phyloP scores from a whole-genome alignment of 2,888 invertebrate genomes.

The Drosophila fungiperda region DNA sequence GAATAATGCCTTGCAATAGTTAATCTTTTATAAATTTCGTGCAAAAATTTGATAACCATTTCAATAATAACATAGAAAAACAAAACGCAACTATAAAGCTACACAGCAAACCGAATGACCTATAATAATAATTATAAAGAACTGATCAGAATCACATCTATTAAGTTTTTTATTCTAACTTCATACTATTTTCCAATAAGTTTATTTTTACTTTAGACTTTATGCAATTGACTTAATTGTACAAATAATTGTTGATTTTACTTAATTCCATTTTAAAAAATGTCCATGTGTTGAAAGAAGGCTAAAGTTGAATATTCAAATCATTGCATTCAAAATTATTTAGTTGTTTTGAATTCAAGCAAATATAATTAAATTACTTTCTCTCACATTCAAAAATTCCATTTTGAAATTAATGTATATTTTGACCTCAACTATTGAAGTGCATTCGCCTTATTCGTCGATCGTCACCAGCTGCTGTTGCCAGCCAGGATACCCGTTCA shows the following conservation, averaged over 20 bases:
- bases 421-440: neutral
- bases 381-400: neutral
- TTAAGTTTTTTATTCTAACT: neutral
- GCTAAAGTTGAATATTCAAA: neutral
- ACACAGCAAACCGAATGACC: neutral
- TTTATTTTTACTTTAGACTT: neutral
- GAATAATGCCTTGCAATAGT: slow-evolving; percentile 31
- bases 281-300: neutral
- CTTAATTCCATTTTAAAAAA: neutral
- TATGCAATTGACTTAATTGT: neutral
- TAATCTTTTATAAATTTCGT: slow-evolving; percentile 30
- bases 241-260: neutral
- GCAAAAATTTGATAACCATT: slow-evolving; percentile 37
- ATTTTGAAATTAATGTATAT: neutral
- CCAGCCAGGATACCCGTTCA: neutral
- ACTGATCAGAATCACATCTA: neutral
- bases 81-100: neutral
- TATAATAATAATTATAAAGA: neutral
- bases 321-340: neutral
- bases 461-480: neutral
- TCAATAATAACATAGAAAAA: neutral
- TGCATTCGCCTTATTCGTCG: neutral
- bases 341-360: neutral
- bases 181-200: neutral
- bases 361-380: neutral